Evolutionary conservation across 1,140 invertebrate species (phyloP).

Genomic region (Listronotus oregonensis): DNA sequence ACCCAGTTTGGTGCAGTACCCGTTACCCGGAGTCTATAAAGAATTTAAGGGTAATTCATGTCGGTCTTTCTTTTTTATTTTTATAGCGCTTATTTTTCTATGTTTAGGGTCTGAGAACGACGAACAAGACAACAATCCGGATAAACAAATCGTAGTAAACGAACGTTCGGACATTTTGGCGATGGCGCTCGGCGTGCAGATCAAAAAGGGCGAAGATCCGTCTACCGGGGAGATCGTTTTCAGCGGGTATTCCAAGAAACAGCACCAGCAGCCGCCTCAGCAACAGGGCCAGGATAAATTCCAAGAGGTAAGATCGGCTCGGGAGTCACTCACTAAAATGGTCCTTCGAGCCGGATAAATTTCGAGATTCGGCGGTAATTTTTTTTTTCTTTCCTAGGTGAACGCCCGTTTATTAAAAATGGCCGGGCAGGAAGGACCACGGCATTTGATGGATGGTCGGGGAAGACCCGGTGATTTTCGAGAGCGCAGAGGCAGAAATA

Average conservation of each 20-base stretch:
- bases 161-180: conserved; percentile 55
- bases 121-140: conserved; percentile 16
- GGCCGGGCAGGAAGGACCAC: conserved; percentile 30
- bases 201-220: conserved; percentile 54
- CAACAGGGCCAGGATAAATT: too few species aligned
- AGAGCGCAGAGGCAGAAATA: conserved; percentile 44
- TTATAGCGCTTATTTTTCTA: too few species aligned
- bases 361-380: too few species aligned
- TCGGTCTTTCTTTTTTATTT: too few species aligned
- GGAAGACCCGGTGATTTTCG: conserved; percentile 15
- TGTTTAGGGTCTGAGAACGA: conserved; percentile 10
- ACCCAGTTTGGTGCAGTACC: conserved; percentile 55
- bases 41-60: conserved; percentile 35
- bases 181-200: conserved; percentile 56
- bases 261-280: conserved; percentile 22
- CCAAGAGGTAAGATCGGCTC: too few species aligned
- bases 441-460: conserved; percentile 29
- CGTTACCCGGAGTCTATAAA: conserved; percentile 38
- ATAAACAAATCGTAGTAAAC: conserved; percentile 31
- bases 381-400: conserved; percentile 1
- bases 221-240: conserved; percentile 47
- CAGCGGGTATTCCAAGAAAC: conserved; percentile 47
- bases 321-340: too few species aligned
- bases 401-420: conserved; percentile 37
- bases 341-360: too few species aligned